Evolutionary conservation across 2,888 invertebrate species (phyloP).

Genomic region (Parnassius apollo): DNA sequence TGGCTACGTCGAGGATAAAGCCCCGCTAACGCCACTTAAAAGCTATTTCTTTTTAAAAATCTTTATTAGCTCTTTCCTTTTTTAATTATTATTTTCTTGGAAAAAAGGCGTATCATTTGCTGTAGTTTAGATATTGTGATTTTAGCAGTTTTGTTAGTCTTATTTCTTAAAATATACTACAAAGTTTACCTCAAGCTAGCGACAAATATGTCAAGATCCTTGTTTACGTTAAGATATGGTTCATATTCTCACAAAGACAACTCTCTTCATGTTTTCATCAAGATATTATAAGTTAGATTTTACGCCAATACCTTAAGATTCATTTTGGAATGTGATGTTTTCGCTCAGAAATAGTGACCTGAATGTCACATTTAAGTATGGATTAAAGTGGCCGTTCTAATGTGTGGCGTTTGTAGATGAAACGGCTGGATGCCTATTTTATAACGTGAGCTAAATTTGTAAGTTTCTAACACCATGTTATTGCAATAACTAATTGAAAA

Average conservation of each 20-base stretch:
- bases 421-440: conserved; percentile 2
- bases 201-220: background rate
- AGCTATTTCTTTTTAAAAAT: no score
- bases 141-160: background rate
- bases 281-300: no score
- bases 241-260: no score
- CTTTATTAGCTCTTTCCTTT: no score
- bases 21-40: no score
- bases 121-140: background rate
- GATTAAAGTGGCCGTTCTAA: conserved; percentile 10
- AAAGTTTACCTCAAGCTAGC: background rate
- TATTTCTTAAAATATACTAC: background rate
- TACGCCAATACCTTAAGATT: background rate
- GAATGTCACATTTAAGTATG: conserved; percentile 17
- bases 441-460: background rate
- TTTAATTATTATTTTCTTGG: no score
- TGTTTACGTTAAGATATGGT: background rate
- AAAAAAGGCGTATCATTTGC: no score
- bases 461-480: no score
- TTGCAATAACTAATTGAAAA: no score
- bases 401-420: conserved; percentile 7
- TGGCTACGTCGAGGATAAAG: no score
- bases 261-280: no score
- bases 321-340: background rate
- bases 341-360: conserved; percentile 2